A percentile compares a stretch with the other conserved stretches of the same genome.
Evolutionary conservation across 2,797 vertebrate species (phyloP).

Genomic region (Falco cherrug): DNA sequence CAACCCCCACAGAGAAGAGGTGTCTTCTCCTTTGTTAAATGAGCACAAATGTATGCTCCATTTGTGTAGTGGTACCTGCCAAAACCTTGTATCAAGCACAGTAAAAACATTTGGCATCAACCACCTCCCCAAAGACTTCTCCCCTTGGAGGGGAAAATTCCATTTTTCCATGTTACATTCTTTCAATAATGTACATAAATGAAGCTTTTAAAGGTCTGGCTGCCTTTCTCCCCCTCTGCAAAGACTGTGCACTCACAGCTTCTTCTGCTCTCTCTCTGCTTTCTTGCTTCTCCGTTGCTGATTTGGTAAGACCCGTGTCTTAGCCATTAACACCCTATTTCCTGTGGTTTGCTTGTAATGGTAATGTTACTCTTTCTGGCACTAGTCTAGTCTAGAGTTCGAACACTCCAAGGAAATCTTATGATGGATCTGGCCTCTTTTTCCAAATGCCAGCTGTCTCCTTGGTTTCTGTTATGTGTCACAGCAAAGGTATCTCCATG

Average conservation of each 20-base stretch:
- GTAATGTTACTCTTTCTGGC: not conserved
- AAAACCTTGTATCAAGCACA: not conserved
- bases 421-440: not conserved
- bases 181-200: not conserved
- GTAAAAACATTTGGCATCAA: conserved; percentile 2
- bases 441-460: not conserved
- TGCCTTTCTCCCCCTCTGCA: not conserved
- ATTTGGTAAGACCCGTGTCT: not conserved
- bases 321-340: not conserved
- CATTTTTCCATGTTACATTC: not conserved
- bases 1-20: not conserved
- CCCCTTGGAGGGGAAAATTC: not conserved
- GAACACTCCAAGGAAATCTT: not conserved
- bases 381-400: not conserved
- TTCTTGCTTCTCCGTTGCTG: not conserved
- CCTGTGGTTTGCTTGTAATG: not conserved
- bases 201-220: not conserved
- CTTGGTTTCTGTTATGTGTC: not conserved
- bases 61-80: not conserved
- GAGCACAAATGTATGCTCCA: not conserved
- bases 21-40: not conserved
- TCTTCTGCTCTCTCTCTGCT: not conserved
- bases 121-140: not conserved
- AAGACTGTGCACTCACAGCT: not conserved
- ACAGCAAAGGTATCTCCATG: not conserved